Percentiles rank a stretch among this genome's conserved stretches.
Conservation (phyloP, 2,113 vertebrate genomes). For the Myotis davidii region DNA sequence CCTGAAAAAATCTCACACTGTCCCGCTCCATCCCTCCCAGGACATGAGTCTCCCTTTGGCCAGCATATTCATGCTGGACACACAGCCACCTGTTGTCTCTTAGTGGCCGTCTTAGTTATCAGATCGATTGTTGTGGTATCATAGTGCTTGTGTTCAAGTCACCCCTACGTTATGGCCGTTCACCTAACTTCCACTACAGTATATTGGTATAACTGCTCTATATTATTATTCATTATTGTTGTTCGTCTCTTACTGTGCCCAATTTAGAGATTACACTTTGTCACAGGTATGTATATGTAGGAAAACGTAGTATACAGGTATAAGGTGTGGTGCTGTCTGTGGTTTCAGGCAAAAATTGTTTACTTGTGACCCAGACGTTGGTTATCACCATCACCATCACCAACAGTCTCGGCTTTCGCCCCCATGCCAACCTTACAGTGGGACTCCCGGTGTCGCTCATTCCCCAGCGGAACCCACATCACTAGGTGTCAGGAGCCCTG, state of each 20-base stretch:
- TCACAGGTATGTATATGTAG: not conserved
- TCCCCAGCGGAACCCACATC: not conserved
- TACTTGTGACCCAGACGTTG: not conserved
- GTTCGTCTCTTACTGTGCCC: not conserved
- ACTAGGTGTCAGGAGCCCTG: not conserved
- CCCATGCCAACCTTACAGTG: not conserved
- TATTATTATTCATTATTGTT: not conserved
- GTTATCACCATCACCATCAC: not conserved
- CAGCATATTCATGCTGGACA: not conserved
- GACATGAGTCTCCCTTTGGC: not conserved
- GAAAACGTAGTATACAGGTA: not conserved
- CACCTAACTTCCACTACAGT: not conserved
- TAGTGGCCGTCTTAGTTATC: not conserved
- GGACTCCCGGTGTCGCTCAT: not conserved
- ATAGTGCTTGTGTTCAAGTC: not conserved
- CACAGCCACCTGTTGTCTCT: not conserved
- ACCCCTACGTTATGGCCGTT: not conserved
- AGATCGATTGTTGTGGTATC: not conserved
- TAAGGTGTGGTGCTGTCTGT: not conserved
- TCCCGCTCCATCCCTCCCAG: not conserved
- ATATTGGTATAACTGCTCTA: not conserved
- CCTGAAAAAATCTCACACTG: not conserved
- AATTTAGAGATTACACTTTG: not conserved
- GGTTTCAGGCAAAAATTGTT: not conserved
- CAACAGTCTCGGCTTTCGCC: not conserved